Base-by-base conservation (phyloP, 1,140 invertebrate genomes). In the Nilaparvata lugens region DNA sequence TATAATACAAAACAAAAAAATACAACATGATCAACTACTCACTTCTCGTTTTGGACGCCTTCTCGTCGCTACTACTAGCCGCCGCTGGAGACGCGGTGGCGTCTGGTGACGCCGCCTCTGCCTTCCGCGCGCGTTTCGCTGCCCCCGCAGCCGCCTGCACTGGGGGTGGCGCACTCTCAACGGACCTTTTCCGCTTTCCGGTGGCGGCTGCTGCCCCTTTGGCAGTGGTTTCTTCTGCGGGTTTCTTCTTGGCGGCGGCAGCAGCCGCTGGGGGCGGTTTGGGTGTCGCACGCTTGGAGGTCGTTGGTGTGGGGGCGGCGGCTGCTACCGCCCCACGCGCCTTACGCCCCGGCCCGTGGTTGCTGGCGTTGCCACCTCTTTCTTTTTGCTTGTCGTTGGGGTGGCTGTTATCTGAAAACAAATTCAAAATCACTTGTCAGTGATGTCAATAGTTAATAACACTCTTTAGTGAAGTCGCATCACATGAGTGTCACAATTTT, bases 31-130 rank as follows among this genome's bases (percentile, higher is more conserved):
- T 40, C 9, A 4, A 59, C 25, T 61, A 64, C 60, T 66, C 57
- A 66, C 65, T 66, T 62, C 65, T 66, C 13, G 65, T 61, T 63
- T 66, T 66, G 16, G 63, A 58, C 45, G 63, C 60, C 51, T 62
- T 55, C 45, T 66, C 65, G 13, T 54, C 42, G 7, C 25, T 28
- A 28, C 25, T 28, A 7, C 25, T 28, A 7, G 25, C 25, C 7
- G 25, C 3, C 3, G 25, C 25, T 4, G 25, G 3, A 7, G 25
- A 3, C 3, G 25, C 25, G 25, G 25, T 7, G n/a, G 60, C 42
- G 23, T 43, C 58, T 45, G 52, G 58, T 48, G 52, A 52, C 6
- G 23, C 55, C 25, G 42, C 23, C 2, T 58, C 51, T 45, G 25
- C 60, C 61, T 66, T 63, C 53, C 61, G 62, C 61, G 63, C 61